phyloP scores from a whole-genome alignment of 1,140 invertebrate genomes.

The Rhopalosiphum maidis region DNA sequence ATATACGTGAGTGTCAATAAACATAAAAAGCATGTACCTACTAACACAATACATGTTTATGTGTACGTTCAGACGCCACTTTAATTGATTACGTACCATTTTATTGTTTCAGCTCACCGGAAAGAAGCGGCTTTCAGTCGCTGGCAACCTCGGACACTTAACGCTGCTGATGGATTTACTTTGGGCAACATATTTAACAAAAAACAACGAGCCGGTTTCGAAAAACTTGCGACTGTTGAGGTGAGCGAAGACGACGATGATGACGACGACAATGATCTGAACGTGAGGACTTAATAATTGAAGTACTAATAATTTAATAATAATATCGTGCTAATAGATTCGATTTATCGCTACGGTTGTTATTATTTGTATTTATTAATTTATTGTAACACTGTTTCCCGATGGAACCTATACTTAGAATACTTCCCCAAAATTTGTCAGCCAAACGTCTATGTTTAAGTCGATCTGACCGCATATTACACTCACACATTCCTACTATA shows the following conservation, averaged over 20 bases:
- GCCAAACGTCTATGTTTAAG: background rate
- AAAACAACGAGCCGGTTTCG: conserved; percentile 42
- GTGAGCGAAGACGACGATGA: conserved; percentile 44
- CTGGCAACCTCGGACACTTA: conserved; percentile 22
- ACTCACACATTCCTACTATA: background rate
- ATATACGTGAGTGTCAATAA: background rate
- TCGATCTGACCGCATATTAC: background rate
- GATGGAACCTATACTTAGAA: background rate
- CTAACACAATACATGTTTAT: background rate
- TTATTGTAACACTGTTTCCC: background rate
- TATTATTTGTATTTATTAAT: conserved; percentile 27
- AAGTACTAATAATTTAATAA: background rate
- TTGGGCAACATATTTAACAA: conserved; percentile 52
- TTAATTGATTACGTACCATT: background rate
- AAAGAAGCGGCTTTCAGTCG: conserved; percentile 23
- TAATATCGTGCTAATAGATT: background rate
- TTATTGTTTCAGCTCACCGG: conserved; percentile 31
- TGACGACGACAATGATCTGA: background rate
- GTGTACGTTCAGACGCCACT: background rate
- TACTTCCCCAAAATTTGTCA: background rate
- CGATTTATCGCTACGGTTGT: background rate
- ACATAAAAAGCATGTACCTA: background rate
- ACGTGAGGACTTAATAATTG: conserved; percentile 1
- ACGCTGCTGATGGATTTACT: conserved; percentile 42
- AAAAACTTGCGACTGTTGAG: conserved; percentile 47